Base-by-base conservation (phyloP, 2,888 invertebrate species). In the Endomychus coccineus region DNA sequence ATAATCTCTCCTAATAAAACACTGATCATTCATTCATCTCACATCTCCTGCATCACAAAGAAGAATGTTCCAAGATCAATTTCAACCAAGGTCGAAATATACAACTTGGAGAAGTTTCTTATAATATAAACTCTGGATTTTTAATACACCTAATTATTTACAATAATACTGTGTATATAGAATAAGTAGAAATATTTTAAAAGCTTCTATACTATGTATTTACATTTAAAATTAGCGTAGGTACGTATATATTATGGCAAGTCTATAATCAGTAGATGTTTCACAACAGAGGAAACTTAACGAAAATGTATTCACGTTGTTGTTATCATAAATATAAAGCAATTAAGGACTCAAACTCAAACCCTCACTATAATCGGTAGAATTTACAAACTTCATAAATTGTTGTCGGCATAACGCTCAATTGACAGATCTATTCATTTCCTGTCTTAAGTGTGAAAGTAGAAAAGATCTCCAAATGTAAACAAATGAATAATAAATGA, bases 171-270 rank as follows among this genome's bases (percentile, higher is more conserved):
- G 54, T 54, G 46, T 51, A 49, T 49, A 53, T 47, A 56, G 53
- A 50, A 55, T 52, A 51, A 49, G 54, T 56, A 55, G 53, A 55
- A 59, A 58, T 53, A 54, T 56, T 50, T 49, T 48, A 46, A 55
- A 57, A 56, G 54, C 54, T 41, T 56, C 42, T 50, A 45, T 44
- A 41, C 43, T 52, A 51, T 41, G 48, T 57, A 54, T 51, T 46
- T 55, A 59, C 57, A 59, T 50, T 49, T 46, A 55, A 55, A 55
- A 52, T 56, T 54, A 57, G 56, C 55, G 43, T 40, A 36, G 55
- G 55, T 61, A 61, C 59, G 60, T 61, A 59, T 59, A 57, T 56
- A n/a, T n/a, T n/a, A 50, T 58, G 59, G 59, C 59, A 59, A 57
- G 59, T 59, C 59, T 43, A 56, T 47, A 59, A 52, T 52, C 38